phyloP scores from a whole-genome alignment of 2,797 vertebrate genomes.

The Fratercula arctica region DNA sequence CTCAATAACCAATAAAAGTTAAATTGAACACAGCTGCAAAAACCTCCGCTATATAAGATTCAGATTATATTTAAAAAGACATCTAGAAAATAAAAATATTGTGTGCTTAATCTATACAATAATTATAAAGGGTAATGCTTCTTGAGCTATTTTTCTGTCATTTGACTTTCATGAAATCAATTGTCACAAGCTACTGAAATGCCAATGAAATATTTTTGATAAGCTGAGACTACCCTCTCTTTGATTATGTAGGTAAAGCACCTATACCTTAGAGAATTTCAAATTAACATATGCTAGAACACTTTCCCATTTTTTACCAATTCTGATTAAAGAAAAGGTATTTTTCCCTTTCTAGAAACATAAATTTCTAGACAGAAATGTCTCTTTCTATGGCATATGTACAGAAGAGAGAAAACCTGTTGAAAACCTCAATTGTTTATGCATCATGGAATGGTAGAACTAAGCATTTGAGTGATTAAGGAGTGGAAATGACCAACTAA shows the following conservation, averaged over 20 bases:
- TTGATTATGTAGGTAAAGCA: neutral
- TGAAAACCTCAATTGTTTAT: neutral
- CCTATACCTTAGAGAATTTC: neutral
- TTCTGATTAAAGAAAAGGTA: neutral
- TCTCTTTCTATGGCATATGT: neutral
- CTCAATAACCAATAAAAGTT: neutral
- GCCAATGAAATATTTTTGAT: neutral
- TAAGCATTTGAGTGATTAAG: neutral
- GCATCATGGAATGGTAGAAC: neutral
- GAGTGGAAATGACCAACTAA: neutral
- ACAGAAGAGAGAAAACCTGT: neutral
- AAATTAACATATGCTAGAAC: neutral
- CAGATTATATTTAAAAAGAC: neutral
- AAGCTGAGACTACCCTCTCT: neutral
- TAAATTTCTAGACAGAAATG: neutral
- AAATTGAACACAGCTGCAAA: neutral
- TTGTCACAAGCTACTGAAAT: neutral
- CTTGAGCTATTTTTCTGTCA: neutral
- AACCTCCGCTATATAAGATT: neutral
- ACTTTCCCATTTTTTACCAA: neutral
- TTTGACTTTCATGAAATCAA: neutral
- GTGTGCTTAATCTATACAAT: neutral
- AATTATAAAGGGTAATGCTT: neutral
- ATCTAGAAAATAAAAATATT: neutral
- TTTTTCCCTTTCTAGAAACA: neutral